Evolutionary conservation across 2,113 vertebrate genomes (phyloP).

Genomic region (Istiophorus platypterus): DNA sequence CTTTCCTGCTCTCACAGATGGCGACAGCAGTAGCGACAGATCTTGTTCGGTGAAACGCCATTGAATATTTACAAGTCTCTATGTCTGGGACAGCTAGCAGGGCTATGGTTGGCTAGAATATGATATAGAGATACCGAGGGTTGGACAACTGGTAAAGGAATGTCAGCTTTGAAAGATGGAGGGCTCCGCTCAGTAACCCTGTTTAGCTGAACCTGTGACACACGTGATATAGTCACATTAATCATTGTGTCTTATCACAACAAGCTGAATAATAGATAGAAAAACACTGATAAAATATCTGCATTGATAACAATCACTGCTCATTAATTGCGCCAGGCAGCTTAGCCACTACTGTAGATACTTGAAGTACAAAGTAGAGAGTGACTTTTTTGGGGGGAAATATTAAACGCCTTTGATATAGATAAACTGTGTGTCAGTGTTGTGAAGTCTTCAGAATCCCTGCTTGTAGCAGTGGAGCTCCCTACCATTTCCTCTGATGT

Average conservation of each 20-base stretch:
- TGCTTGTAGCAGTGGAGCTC: conserved; percentile 40
- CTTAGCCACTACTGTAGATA: conserved; percentile 5
- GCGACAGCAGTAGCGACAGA: conserved; percentile 77
- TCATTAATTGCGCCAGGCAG: conserved; percentile 18
- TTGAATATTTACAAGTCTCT: conserved; percentile 80
- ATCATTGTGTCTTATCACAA: conserved; percentile 34
- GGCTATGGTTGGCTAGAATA: conserved; percentile 53
- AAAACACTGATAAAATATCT: conserved; percentile 22
- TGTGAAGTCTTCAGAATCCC: conserved; percentile 46
- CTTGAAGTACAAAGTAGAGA: conserved; percentile 22
- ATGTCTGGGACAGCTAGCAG: conserved; percentile 57
- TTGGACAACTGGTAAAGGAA: conserved; percentile 54
- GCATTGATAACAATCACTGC: conserved; percentile 34
- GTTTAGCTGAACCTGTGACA: conserved; percentile 1
- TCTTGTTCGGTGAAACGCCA: conserved; percentile 80
- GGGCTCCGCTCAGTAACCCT: neutral
- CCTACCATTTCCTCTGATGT: conserved; percentile 64
- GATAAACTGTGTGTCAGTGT: conserved; percentile 49
- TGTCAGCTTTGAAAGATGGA: neutral
- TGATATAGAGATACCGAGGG: conserved; percentile 54
- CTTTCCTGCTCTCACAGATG: conserved; percentile 74
- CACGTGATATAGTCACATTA: conserved; percentile 15
- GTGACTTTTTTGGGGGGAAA: conserved; percentile 15
- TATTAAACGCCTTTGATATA: conserved; percentile 47
- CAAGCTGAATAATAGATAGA: conserved; percentile 36